Conservation (phyloP, 2,888 invertebrate genomes). For the Morpho deidamia region DNA sequence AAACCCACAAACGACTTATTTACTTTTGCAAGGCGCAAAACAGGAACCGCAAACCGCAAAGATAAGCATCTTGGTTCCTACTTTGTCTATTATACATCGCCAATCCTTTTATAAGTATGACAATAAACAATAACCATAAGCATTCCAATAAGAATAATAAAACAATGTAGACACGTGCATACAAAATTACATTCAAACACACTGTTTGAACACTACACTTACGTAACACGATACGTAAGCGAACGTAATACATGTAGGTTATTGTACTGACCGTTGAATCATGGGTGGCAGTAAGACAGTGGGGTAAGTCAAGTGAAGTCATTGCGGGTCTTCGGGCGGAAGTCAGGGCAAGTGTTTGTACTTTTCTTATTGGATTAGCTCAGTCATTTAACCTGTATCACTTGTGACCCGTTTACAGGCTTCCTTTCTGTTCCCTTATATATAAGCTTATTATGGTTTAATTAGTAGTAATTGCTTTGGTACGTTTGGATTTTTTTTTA, state of each 20-base stretch:
- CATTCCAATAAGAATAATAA: no score
- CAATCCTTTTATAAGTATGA: no score
- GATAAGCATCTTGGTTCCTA: no score
- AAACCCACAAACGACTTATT: no score
- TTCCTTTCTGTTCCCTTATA: conserved; percentile 38
- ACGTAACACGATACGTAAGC: conserved; percentile 13
- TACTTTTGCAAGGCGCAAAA: no score
- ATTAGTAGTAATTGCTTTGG: conserved; percentile 20
- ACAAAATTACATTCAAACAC: conserved; percentile 1
- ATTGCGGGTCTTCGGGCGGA: conserved; percentile 72
- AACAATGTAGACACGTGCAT: not conserved
- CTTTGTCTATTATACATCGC: no score
- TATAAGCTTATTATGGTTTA: conserved; percentile 21
- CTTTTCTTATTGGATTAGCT: conserved; percentile 74
- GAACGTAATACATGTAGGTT: conserved; percentile 24
- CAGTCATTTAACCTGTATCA: conserved; percentile 70
- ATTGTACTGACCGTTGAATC: conserved; percentile 35
- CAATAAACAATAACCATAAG: no score
- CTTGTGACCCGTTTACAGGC: conserved; percentile 72
- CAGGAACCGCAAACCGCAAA: no score
- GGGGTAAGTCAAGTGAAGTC: conserved; percentile 59
- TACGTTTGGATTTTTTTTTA: not conserved
- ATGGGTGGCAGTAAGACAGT: conserved; percentile 67
- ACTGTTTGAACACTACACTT: not conserved
- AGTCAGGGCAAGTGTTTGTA: conserved; percentile 73